A percentile compares a stretch with the other conserved stretches of the same genome.
phyloP scores from a whole-genome alignment of 2,113 vertebrate genomes.

The Phodopus roborovskii region DNA sequence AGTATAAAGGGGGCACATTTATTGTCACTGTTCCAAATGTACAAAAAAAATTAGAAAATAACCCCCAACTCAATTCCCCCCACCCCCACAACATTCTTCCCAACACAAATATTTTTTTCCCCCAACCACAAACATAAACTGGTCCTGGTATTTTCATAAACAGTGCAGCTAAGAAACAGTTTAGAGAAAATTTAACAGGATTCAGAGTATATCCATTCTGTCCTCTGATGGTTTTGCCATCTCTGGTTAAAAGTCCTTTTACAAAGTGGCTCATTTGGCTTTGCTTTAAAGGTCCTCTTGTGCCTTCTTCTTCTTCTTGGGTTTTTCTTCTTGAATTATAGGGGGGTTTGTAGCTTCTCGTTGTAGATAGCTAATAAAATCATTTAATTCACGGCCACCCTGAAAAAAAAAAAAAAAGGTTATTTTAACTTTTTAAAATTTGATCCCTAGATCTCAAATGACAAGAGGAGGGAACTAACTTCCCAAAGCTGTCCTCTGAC shows the following conservation, averaged over 20 bases:
- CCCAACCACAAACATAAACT: conserved; percentile 84
- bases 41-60: conserved; percentile 93
- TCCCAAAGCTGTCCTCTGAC: background rate
- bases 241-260: conserved; percentile 77
- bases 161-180: conserved; percentile 88
- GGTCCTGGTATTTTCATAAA: conserved; percentile 86
- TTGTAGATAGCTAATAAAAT: conserved; percentile 97
- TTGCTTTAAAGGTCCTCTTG: conserved; percentile 89
- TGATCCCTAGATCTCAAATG: background rate
- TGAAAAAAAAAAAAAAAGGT: conserved; percentile 81
- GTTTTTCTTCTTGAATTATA: conserved; percentile 92
- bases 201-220: conserved; percentile 83
- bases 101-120: conserved; percentile 80
- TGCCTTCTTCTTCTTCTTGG: conserved; percentile 95
- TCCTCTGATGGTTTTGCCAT: conserved; percentile 77
- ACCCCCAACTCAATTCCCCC: conserved; percentile 82
- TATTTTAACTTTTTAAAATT: conserved; percentile 60
- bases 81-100: conserved; percentile 64
- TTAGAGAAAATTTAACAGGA: conserved; percentile 85
- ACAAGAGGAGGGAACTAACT: background rate
- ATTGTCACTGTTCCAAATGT: conserved; percentile 91
- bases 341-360: conserved; percentile 92
- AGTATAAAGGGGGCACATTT: conserved; percentile 87
- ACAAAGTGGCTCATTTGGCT: conserved; percentile 66
- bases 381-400: conserved; percentile 97